Evolutionary conservation across 2,888 invertebrate species (phyloP).

Genomic region (Nebria brevicollis): DNA sequence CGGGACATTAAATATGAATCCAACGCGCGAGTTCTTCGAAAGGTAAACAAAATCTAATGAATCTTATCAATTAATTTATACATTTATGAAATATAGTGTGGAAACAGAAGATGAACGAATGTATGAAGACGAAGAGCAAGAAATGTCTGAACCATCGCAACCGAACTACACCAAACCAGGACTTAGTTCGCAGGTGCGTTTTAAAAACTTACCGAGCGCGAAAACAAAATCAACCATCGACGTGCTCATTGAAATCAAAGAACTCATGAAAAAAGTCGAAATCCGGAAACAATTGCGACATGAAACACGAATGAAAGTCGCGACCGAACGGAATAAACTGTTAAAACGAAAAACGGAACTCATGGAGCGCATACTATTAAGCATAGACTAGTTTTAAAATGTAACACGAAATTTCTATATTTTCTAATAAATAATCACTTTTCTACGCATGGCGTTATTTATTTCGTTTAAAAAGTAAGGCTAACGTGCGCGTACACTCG

Average conservation of each 20-base stretch:
- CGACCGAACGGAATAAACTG: constrained; percentile 29
- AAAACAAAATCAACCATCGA: constrained; percentile 28
- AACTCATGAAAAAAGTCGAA: constrained; percentile 38
- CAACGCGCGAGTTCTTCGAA: neutral
- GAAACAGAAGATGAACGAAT: neutral
- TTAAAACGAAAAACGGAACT: constrained; percentile 29
- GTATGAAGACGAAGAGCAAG: constrained; percentile 14
- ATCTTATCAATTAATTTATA: too few relatives aligned
- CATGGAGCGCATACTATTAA: constrained; percentile 28
- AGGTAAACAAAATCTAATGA: neutral
- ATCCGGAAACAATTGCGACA: constrained; percentile 30
- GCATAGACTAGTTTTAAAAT: constrained; percentile 17
- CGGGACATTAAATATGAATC: neutral
- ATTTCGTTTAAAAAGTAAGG: neutral
- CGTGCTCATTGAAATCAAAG: constrained; percentile 36
- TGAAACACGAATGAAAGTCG: constrained; percentile 30
- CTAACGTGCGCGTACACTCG: too few relatives aligned
- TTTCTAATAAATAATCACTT: neutral
- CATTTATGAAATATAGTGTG: neutral
- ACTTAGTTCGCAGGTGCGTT: constrained; percentile 6
- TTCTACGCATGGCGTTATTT: neutral
- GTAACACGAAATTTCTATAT: neutral
- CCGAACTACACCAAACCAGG: neutral
- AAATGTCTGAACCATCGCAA: constrained; percentile 9
- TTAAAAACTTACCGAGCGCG: neutral